Conservation (phyloP, 2,888 invertebrate species). For the Papilio demoleus region DNA sequence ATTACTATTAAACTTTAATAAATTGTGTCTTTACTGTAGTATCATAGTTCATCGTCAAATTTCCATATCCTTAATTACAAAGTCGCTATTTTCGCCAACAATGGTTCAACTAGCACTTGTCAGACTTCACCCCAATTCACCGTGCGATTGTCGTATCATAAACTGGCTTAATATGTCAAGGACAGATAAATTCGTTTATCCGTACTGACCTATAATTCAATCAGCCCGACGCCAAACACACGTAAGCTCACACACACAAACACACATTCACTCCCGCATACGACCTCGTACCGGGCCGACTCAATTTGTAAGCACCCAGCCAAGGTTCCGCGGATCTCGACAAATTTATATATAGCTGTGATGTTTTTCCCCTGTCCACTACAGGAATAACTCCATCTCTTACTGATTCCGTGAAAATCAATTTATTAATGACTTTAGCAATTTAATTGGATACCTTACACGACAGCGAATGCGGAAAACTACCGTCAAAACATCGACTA, state of each 20-base stretch:
- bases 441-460: neutral
- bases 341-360: slow-evolving; percentile 51
- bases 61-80: neutral
- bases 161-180: slow-evolving; percentile 41
- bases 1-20: neutral
- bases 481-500: neutral
- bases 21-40: neutral
- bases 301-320: slow-evolving; percentile 68
- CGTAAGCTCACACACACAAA: slow-evolving; percentile 19
- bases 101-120: slow-evolving; percentile 11
- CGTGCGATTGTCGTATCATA: neutral
- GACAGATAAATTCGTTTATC: slow-evolving; percentile 45
- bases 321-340: slow-evolving; percentile 64
- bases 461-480: neutral
- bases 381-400: slow-evolving; percentile 4
- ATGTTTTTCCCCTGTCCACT: slow-evolving; percentile 48
- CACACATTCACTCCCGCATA: slow-evolving; percentile 45
- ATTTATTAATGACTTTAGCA: neutral
- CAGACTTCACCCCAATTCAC: slow-evolving; percentile 9
- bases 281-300: slow-evolving; percentile 61
- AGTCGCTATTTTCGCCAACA: neutral
- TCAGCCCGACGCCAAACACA: slow-evolving; percentile 42
- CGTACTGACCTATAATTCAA: slow-evolving; percentile 51
- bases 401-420: neutral
- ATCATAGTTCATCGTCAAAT: too few relatives aligned